A percentile compares a stretch with the other conserved stretches of the same genome.
phyloP scores from a whole-genome alignment of 2,888 invertebrate genomes.

The Drosophila meridionalis region DNA sequence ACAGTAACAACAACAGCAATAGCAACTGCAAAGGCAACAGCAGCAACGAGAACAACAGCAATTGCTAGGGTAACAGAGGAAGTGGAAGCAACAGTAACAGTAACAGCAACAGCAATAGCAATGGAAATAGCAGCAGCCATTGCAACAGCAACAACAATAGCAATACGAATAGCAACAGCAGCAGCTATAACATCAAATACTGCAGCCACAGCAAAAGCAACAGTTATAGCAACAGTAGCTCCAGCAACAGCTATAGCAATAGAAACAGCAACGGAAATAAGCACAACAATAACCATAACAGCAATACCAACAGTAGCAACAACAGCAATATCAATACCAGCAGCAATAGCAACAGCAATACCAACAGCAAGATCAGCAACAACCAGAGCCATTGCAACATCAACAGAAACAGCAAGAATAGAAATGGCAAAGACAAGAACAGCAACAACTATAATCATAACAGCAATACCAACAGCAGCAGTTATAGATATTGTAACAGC shows the following conservation, averaged over 20 bases:
- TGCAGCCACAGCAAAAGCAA: neutral
- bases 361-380: neutral
- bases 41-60: neutral
- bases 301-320: neutral
- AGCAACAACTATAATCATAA: neutral
- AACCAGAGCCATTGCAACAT: neutral
- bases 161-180: neutral
- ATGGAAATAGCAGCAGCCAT: neutral
- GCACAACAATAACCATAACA: neutral
- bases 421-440: neutral
- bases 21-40: neutral
- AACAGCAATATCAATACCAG: too few relatives aligned
- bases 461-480: conserved; percentile 3
- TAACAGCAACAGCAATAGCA: neutral
- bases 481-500: neutral
- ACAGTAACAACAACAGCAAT: neutral
- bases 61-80: too few relatives aligned
- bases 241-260: neutral
- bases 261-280: neutral
- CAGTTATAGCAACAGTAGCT: neutral
- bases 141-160: neutral
- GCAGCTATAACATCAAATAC: neutral
- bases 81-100: neutral
- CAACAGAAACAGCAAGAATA: neutral
- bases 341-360: neutral